Evolutionary conservation across 2,113 vertebrate species (phyloP).

Genomic region (Hylia prasina): DNA sequence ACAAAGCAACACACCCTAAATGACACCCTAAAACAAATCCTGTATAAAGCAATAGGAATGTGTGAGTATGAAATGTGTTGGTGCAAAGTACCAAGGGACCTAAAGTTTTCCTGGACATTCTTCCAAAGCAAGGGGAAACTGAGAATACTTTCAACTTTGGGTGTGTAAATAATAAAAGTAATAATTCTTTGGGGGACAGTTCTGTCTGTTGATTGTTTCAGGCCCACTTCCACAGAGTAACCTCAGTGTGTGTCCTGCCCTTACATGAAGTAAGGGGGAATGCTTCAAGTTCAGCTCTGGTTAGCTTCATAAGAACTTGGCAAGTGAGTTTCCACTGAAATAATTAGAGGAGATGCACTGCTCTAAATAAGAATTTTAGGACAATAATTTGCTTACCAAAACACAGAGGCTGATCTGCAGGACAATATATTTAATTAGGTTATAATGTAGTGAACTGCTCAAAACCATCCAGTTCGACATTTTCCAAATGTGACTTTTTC

Average conservation of each 20-base stretch:
- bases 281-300: neutral
- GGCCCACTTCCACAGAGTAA: neutral
- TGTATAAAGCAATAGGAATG: neutral
- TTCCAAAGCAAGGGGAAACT: neutral
- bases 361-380: neutral
- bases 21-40: neutral
- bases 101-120: neutral
- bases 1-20: neutral
- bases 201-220: neutral
- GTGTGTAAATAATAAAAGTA: neutral
- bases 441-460: neutral
- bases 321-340: neutral
- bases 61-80: neutral
- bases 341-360: neutral
- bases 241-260: neutral
- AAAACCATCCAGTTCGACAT: neutral
- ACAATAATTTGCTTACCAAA: neutral
- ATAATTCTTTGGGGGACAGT: neutral
- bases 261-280: neutral
- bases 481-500: neutral
- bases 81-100: rapidly evolving
- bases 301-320: neutral
- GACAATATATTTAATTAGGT: neutral
- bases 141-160: neutral
- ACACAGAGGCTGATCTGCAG: neutral